Evolutionary conservation across 1,140 invertebrate species (phyloP).

Genomic region (Aculops lycopersici): DNA sequence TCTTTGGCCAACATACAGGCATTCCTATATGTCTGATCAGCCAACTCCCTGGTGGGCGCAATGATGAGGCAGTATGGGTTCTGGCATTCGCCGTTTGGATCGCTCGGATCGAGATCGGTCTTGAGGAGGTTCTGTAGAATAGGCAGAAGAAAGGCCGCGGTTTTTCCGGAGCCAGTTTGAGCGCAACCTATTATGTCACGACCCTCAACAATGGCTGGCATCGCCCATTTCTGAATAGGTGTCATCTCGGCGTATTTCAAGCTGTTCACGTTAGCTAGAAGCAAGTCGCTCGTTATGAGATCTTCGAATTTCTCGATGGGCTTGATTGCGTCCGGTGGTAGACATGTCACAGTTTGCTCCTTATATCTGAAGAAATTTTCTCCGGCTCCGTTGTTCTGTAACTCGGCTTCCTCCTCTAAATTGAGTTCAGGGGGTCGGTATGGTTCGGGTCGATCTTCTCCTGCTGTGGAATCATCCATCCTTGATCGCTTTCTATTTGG

Average conservation of each 20-base stretch:
- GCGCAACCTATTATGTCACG: constrained; percentile 85
- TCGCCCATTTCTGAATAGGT: constrained; percentile 62
- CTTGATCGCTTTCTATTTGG: constrained; percentile 1
- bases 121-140: constrained; percentile 38
- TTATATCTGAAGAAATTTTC: constrained; percentile 69
- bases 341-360: constrained; percentile 41
- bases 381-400: constrained; percentile 33
- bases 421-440: constrained; percentile 49
- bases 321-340: constrained; percentile 28
- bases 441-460: constrained; percentile 1
- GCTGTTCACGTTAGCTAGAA: constrained; percentile 41
- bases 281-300: constrained; percentile 22
- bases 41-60: constrained; percentile 63
- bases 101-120: constrained; percentile 14
- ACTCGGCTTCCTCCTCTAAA: constrained; percentile 30
- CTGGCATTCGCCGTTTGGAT: constrained; percentile 16
- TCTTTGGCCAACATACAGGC: constrained; percentile 45
- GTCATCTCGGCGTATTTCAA: constrained; percentile 56
- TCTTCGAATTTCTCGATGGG: constrained; percentile 33
- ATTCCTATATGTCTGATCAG: constrained; percentile 52
- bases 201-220: constrained; percentile 40
- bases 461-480: constrained; percentile 3
- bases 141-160: constrained; percentile 64
- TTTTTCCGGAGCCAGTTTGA: constrained; percentile 90
- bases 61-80: constrained; percentile 40